Evolutionary conservation across 2,797 vertebrate genomes (phyloP), one percentile per base, ranked within the genome.

Genomic region (Molothrus ater): DNA sequence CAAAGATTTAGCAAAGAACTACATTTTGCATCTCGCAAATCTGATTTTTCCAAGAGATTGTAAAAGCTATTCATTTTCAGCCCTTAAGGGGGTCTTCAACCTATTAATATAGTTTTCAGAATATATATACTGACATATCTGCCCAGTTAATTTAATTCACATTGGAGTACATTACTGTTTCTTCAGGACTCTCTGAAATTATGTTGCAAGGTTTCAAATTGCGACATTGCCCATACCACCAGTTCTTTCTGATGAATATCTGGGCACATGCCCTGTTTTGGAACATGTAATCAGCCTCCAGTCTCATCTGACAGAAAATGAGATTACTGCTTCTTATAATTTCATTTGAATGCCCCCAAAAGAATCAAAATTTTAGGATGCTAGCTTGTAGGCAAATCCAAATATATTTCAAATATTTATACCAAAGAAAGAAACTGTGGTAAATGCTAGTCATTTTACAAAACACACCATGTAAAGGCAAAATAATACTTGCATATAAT

Each of bases 131-230:
- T 79, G 69, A 69, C 85, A 95, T 61, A 36, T 85, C 78, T 70
- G 65, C 96, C 86, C 87, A 85, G 80, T 94, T 97, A 90, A 95
- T 97, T 97, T 97, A 96, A 96, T 86, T 94, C 80, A 91, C 66
- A 79, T 68, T 95, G 73, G 71, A 92, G 34, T 69, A 73, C 45
- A 48, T 94, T 91, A 95, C 60, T 72, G 28, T 86, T 97, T 94
- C 60, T 83, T 83, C 87, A 66, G 38, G 26, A 86, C 78, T 86
- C 34, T 86, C 47, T 80, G 76, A 91, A 87, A 85, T 83, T 22
- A 38, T 36, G 7, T 83, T 82, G 9, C 38, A 75, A 82, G 48
- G 10, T 64, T 96, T 95, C 74, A 84, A 92, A 57, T 10, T 54
- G n/a, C 22, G 11, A 66, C 19, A 80, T 34, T 86, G 42, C 7